Evolutionary conservation across 2,113 vertebrate genomes (phyloP), one percentile per base, ranked within the genome.

Genomic region (Cavia porcellus): DNA sequence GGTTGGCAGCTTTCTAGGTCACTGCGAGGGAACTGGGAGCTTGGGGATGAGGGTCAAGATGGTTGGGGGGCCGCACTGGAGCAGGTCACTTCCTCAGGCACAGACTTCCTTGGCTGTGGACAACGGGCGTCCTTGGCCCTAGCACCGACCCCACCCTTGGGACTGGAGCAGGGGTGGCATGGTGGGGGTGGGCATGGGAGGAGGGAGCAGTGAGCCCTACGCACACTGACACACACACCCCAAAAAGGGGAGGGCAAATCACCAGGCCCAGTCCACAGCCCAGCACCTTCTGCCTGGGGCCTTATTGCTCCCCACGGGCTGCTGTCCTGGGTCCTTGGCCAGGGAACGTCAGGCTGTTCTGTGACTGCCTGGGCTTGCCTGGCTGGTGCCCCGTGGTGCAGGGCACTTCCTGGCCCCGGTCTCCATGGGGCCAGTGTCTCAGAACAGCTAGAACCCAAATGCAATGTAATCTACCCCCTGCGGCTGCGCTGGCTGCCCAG

Each of bases 11-110:
- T 97, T 98, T 98, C 92, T 98, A 96, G 97, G 98, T 98, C 96
- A 97, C 80, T 28, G 42, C 92, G 80, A 97, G 97, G 90, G 92
- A 97, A 94, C 94, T 96, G 90, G 96, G 96, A 97, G 95, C 86
- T 57, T 96, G 94, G 97, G 96, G 96, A 96, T 98, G 86, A 97
- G 97, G 98, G 97, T 98, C 96, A 98, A 92, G 95, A 94, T 94
- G 64, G 64, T 87, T 68, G 72, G 97, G 97, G 93, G 95, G 89
- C 80, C 8, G 59, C 12, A 5, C 68, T 32, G 70, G 92, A 96
- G 52, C 52, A 77, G 8, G 2, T 70, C 52, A 9, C 68, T 94
- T 75, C 92, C 83, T 89, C 64, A 92, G 93, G 62, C 91, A 86
- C 25, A 13, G 84, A 28, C 64, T 72, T 57, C 19, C 30, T 35